Conservation (phyloP, 2,113 vertebrate species). For the Parus major region DNA sequence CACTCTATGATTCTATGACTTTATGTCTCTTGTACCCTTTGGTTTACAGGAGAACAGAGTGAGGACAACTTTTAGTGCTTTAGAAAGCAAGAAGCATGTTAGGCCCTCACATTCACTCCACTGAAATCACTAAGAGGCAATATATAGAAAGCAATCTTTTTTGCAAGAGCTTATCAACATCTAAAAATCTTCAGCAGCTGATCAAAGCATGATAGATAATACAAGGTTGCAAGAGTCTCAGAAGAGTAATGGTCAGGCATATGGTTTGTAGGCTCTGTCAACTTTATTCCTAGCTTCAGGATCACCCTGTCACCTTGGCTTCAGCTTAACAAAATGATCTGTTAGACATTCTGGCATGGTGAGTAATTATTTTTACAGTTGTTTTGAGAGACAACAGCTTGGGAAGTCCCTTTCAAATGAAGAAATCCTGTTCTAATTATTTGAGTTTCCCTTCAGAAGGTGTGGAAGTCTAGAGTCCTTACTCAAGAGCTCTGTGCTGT, state of each 20-base stretch:
- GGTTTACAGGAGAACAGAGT: background rate
- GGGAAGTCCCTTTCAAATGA: background rate
- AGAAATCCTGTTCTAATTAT: background rate
- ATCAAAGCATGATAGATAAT: background rate
- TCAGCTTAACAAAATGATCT: background rate
- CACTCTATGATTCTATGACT: background rate
- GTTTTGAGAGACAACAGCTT: background rate
- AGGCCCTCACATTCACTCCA: background rate
- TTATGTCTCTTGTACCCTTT: background rate
- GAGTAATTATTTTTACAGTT: background rate
- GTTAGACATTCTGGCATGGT: background rate
- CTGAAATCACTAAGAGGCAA: background rate
- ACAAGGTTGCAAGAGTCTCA: background rate
- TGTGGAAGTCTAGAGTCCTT: background rate
- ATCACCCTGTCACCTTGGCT: background rate
- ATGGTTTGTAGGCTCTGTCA: background rate
- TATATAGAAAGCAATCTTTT: background rate
- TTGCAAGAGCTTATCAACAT: background rate
- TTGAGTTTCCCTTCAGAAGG: background rate
- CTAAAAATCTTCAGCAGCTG: background rate
- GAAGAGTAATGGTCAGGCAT: background rate
- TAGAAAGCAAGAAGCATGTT: background rate
- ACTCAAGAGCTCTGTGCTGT: background rate
- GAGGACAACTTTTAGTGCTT: background rate
- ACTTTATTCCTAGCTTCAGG: background rate